Conservation (phyloP, 2,888 invertebrate species). For the Zygothrica quintamaculata region DNA sequence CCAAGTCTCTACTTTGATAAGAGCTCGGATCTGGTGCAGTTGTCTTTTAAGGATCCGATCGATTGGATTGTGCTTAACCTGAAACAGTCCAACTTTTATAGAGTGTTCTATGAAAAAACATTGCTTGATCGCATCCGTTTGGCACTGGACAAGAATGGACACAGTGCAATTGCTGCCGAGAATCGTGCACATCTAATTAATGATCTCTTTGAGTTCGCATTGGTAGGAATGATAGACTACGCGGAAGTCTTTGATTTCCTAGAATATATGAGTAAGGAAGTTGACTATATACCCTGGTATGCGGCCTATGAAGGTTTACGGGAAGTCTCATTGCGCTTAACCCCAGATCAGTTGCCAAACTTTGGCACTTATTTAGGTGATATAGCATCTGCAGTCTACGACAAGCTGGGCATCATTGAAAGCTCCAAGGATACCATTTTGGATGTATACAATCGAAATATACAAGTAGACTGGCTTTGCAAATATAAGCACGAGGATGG, state of each 20-base stretch:
- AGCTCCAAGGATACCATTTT: conserved; percentile 85
- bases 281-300: conserved; percentile 91
- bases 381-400: conserved; percentile 85
- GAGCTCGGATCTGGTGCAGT: background rate
- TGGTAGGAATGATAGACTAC: conserved; percentile 74
- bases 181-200: conserved; percentile 91
- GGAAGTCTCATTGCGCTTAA: conserved; percentile 59
- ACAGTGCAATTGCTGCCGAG: conserved; percentile 79
- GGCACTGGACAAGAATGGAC: conserved; percentile 53
- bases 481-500: conserved; percentile 87
- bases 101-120: conserved; percentile 88
- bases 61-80: conserved; percentile 81
- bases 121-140: conserved; percentile 85
- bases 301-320: conserved; percentile 85
- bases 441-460: conserved; percentile 86
- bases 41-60: conserved; percentile 33
- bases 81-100: conserved; percentile 85
- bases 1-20: conserved; percentile 64
- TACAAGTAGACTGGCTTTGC: conserved; percentile 88
- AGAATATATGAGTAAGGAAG: conserved; percentile 88
- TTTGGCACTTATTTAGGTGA: conserved; percentile 84
- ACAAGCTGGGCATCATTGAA: conserved; percentile 85
- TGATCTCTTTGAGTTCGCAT: conserved; percentile 89
- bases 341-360: conserved; percentile 53
- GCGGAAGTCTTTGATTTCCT: conserved; percentile 86